Percentiles rank a stretch among this genome's conserved stretches.
Evolutionary conservation across 2,888 invertebrate genomes (phyloP).

Genomic region (Amblyjoppa fuscipennis): DNA sequence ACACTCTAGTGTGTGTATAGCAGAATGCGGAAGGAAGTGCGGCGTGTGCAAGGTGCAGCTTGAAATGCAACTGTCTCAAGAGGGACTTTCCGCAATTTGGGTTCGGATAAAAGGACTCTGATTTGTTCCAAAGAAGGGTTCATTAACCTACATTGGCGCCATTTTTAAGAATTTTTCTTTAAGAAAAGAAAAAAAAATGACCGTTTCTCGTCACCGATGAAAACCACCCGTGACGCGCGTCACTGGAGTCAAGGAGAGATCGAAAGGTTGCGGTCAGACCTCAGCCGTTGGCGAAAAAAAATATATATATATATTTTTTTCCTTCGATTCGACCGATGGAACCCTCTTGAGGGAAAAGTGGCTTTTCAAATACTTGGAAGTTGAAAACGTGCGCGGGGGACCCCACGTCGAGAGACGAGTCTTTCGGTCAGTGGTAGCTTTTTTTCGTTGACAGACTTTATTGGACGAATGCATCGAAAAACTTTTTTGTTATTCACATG

Average conservation of each 20-base stretch:
- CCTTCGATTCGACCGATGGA: constrained; percentile 60
- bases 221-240: constrained; percentile 52
- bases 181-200: constrained; percentile 1
- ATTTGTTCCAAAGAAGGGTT: constrained; percentile 18
- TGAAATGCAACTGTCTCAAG: constrained; percentile 2
- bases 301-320: constrained; percentile 69
- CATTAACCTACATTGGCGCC: neutral
- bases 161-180: constrained; percentile 6
- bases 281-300: constrained; percentile 69
- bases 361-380: constrained; percentile 75
- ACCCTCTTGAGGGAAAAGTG: constrained; percentile 75
- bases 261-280: constrained; percentile 73
- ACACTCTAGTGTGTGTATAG: neutral
- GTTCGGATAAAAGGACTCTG: neutral
- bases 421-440: constrained; percentile 54
- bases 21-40: constrained; percentile 19
- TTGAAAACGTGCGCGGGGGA: constrained; percentile 73
- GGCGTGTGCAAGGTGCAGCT: constrained; percentile 24
- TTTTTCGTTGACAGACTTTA: constrained; percentile 33
- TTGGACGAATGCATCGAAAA: constrained; percentile 47
- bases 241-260: constrained; percentile 36
- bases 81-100: constrained; percentile 6
- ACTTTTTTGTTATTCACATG: constrained; percentile 38
- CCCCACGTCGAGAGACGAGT: constrained; percentile 80
- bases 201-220: constrained; percentile 28